Conservation (phyloP, 1,140 invertebrate species). For the Geopemphigus sp. region DNA sequence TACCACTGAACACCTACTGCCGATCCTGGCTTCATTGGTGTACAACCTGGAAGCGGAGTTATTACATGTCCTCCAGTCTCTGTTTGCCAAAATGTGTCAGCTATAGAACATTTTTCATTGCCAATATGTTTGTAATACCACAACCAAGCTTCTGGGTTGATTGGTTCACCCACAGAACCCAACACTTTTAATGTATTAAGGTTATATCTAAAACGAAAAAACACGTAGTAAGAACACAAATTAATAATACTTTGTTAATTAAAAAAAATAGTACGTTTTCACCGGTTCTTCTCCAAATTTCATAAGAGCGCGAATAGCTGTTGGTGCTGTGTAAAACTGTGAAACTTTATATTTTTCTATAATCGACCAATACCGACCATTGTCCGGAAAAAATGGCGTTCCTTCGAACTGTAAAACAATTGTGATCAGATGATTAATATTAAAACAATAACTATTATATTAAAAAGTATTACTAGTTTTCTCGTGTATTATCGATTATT, state of each 20-base stretch:
- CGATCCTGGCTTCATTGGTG: constrained; percentile 94
- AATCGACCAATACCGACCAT: constrained; percentile 88
- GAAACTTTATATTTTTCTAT: constrained; percentile 92
- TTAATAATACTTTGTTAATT: not conserved
- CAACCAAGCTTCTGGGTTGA: constrained; percentile 96
- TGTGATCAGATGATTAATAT: constrained; percentile 10
- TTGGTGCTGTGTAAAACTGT: constrained; percentile 98
- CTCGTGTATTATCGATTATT: no score
- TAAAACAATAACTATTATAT: not conserved
- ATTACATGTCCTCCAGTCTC: constrained; percentile 95
- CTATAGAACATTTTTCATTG: constrained; percentile 78
- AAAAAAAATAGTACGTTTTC: constrained; percentile 58
- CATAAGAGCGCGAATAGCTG: constrained; percentile 94
- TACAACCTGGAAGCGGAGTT: constrained; percentile 90
- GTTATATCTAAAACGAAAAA: constrained; percentile 55
- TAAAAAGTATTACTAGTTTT: not conserved
- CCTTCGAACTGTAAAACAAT: constrained; percentile 90
- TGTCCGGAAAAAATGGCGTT: constrained; percentile 85
- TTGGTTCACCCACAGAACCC: constrained; percentile 95
- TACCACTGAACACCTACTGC: constrained; percentile 68
- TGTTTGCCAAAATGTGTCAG: constrained; percentile 99
- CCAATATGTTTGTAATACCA: constrained; percentile 94
- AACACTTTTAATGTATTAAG: constrained; percentile 70
- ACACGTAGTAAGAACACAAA: not conserved
- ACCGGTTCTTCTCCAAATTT: constrained; percentile 82